phyloP scores from a whole-genome alignment of 1,140 invertebrate species.

The Trichomalopsis sarcophagae region DNA sequence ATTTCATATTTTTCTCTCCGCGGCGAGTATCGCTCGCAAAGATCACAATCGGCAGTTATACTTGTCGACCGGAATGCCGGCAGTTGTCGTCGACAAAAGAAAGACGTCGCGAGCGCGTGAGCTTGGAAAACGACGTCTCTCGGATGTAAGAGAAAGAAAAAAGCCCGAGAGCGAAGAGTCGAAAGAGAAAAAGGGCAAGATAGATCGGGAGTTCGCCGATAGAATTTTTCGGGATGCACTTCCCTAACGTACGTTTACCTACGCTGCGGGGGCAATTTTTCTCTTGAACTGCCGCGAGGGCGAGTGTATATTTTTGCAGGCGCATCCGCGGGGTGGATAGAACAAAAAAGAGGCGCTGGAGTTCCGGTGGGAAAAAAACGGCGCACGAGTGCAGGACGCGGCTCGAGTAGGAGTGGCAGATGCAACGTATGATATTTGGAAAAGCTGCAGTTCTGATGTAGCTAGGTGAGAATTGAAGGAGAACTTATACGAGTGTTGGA shows the following conservation, averaged over 20 bases:
- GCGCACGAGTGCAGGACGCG: background rate
- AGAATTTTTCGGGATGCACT: constrained; percentile 49
- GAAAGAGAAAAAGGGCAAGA: constrained; percentile 48
- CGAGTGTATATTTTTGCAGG: constrained; percentile 34
- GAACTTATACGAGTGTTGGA: too few relatives aligned
- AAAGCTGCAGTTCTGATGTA: too few relatives aligned
- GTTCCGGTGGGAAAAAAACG: background rate
- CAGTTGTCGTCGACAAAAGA: background rate
- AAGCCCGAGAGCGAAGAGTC: constrained; percentile 12
- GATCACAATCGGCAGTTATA: constrained; percentile 46
- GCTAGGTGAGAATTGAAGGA: too few relatives aligned
- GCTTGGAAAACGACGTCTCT: constrained; percentile 3
- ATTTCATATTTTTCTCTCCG: constrained; percentile 22
- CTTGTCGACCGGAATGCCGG: constrained; percentile 21
- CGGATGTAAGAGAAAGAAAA: background rate
- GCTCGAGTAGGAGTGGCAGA: too few relatives aligned
- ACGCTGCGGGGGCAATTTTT: constrained; percentile 36
- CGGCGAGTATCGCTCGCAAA: constrained; percentile 13
- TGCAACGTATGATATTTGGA: too few relatives aligned
- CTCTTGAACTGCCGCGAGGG: background rate
- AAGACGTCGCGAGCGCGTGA: constrained; percentile 43
- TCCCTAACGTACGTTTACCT: constrained; percentile 27
- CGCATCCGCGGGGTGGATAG: background rate
- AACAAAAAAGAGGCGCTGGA: background rate
- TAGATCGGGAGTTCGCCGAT: constrained; percentile 58